Percentiles rank a stretch among this genome's conserved stretches.
phyloP scores from a whole-genome alignment of 1,140 invertebrate genomes.

The Drosophila equinoxialis region DNA sequence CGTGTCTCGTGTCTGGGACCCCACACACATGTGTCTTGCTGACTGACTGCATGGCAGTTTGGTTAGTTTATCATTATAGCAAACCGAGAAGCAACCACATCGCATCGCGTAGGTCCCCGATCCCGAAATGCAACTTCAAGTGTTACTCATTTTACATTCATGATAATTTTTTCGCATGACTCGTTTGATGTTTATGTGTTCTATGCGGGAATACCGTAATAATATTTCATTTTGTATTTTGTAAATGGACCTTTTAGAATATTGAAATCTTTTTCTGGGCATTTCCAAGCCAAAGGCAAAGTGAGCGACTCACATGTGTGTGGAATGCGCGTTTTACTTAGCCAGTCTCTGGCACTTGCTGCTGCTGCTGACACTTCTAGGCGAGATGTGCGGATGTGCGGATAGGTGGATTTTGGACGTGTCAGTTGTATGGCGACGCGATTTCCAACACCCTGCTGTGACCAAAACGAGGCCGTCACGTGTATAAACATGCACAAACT shows the following conservation, averaged over 20 bases:
- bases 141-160: conserved; percentile 63
- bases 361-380: conserved; percentile 17
- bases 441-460: conserved; percentile 64
- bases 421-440: conserved; percentile 43
- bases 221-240: conserved; percentile 46
- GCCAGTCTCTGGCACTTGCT: conserved; percentile 42
- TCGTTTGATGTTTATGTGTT: conserved; percentile 66
- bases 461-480: conserved; percentile 73
- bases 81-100: conserved; percentile 49
- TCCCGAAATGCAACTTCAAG: conserved; percentile 28
- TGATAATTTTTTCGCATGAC: conserved; percentile 63
- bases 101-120: conserved; percentile 42
- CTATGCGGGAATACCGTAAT: conserved; percentile 70
- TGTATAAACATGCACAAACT: conserved; percentile 63
- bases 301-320: conserved; percentile 49
- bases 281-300: conserved; percentile 36
- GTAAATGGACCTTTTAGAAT: conserved; percentile 58
- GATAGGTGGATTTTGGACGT: conserved; percentile 43
- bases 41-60: not conserved
- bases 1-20: conserved; percentile 65
- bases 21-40: conserved; percentile 67
- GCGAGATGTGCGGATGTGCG: conserved; percentile 30
- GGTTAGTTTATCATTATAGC: conserved; percentile 75
- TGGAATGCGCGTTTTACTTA: conserved; percentile 57
- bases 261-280: conserved; percentile 42